phyloP scores from a whole-genome alignment of 2,888 invertebrate species.

The Biston stratarius region DNA sequence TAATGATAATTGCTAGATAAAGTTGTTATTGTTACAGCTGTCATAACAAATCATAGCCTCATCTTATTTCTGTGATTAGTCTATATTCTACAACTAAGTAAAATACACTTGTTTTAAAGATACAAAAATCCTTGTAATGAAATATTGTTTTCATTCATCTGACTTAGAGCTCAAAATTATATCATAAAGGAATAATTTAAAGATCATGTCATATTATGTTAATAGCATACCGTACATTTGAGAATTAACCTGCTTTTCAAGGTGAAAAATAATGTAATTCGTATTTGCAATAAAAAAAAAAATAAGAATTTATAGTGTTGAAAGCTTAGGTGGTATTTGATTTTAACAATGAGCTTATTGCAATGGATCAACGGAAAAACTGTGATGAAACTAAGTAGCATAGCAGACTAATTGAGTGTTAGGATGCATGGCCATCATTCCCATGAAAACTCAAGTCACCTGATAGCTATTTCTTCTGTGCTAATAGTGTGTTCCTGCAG shows the following conservation, averaged over 20 bases:
- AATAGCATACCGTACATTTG: no score
- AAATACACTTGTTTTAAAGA: conserved; percentile 2
- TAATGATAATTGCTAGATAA: conserved; percentile 17
- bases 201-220: no score
- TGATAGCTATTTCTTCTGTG: no score
- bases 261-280: conserved; percentile 9
- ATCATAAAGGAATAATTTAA: not conserved
- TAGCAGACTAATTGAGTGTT: no score
- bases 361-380: not conserved
- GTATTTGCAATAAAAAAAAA: not conserved
- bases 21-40: conserved; percentile 27
- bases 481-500: no score
- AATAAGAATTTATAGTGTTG: no score
- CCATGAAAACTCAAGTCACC: no score
- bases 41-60: conserved; percentile 24
- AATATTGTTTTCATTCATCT: conserved; percentile 1
- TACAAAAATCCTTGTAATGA: not conserved
- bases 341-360: not conserved
- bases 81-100: not conserved
- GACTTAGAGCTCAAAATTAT: not conserved
- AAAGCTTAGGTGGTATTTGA: not conserved
- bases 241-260: no score
- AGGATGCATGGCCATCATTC: no score
- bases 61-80: conserved; percentile 3
- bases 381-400: no score